Percentiles rank a stretch among this genome's conserved stretches.
phyloP scores from a whole-genome alignment of 2,797 vertebrate genomes.

The Muraenolepis orangiensis region DNA sequence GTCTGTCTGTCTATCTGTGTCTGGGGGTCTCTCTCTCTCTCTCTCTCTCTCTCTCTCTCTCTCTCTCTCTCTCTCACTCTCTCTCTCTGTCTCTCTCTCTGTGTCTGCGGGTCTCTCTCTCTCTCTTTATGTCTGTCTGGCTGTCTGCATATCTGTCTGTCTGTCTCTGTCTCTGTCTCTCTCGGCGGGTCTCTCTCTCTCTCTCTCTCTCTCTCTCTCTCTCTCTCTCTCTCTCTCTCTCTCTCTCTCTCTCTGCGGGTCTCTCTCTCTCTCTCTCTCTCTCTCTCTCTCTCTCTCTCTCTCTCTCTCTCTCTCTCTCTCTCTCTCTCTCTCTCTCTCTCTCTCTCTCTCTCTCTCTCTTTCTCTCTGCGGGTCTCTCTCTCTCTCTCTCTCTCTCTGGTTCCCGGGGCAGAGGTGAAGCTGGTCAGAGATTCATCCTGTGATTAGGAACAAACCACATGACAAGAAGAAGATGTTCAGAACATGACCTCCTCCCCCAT shows the following conservation, averaged over 20 bases:
- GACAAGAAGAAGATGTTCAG: no score
- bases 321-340: slow-evolving; percentile 35
- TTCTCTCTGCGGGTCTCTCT: no score
- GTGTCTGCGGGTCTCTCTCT: slow-evolving; percentile 28
- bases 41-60: slow-evolving; percentile 27
- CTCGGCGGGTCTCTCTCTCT: slow-evolving; percentile 35
- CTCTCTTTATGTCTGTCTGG: no score
- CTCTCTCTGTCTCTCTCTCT: slow-evolving; percentile 34
- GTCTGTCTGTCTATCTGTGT: no score
- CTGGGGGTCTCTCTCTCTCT: slow-evolving; percentile 26
- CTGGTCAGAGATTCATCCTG: slow-evolving; percentile 39
- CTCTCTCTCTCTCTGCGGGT: slow-evolving; percentile 54
- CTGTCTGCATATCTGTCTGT: no score
- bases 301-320: slow-evolving; percentile 29
- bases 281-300: slow-evolving; percentile 28
- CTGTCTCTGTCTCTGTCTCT: slow-evolving; percentile 25
- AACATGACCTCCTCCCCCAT: background rate
- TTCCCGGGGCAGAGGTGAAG: no score
- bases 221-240: slow-evolving; percentile 26
- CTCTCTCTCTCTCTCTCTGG: slow-evolving; percentile 35
- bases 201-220: slow-evolving; percentile 30
- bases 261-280: slow-evolving; percentile 26
- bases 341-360: slow-evolving; percentile 29
- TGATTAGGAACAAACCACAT: slow-evolving; percentile 34
- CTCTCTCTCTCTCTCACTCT: slow-evolving; percentile 31